Evolutionary conservation across 2,113 vertebrate species (phyloP), one percentile per base, ranked within the genome.

Genomic region (Hystrix cristata): DNA sequence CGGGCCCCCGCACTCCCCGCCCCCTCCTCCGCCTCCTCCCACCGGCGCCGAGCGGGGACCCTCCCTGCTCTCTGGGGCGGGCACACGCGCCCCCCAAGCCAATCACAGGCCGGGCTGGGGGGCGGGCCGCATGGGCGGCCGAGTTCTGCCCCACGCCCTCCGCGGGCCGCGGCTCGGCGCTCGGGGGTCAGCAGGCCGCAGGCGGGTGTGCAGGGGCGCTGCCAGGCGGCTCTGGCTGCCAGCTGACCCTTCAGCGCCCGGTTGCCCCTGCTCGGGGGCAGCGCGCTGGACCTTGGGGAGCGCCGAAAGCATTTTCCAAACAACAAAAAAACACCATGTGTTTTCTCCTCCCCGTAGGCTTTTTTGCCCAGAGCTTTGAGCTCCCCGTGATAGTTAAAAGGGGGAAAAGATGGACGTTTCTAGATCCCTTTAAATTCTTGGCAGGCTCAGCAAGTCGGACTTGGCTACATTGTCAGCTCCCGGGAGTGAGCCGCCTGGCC

Each of bases 61-160:
- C 96, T 89, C 94, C 96, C 97, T 65, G 74, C 95, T 89, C 84
- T 48, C 85, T 87, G 93, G 96, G 97, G 97, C 97, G 98, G 95
- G 97, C 95, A 87, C 96, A 83, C 43, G 94, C 86, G 96, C 96
- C 98, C 98, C 96, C 88, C 74, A 91, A 95, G 96, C 97, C 95
- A 98, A 98, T 98, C 98, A 97, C 93, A 82, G 83, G 97, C 97
- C 93, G 71, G 92, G 25, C 64, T 79, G 86, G 69, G 96, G 95
- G 95, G 84, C 95, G 85, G 97, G 92, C 78, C 72, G 71, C 93
- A 62, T 53, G 76, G 93, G 84, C 34, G 95, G 84, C 0, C 65
- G 95, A 21, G 94, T 15, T 62, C 78, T 14, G 38, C 38, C 78
- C 72, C 92, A 60, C 72, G 46, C 97, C 92, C 96, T 74, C 94